Base-by-base conservation (phyloP, 2,888 invertebrate genomes). In the Neocrepidodera transversa region DNA sequence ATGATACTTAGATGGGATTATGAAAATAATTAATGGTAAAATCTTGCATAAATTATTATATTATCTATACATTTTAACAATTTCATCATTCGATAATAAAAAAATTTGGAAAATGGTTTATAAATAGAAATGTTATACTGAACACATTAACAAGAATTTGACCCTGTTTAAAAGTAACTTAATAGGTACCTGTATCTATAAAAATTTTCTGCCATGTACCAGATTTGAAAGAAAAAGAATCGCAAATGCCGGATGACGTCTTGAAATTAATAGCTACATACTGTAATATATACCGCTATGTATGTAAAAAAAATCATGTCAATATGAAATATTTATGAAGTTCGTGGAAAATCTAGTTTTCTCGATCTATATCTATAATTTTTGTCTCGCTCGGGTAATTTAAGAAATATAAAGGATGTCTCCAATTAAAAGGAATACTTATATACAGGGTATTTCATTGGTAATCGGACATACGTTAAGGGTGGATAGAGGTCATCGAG, bases 271-370 rank as follows among this genome's bases (percentile, higher is more conserved):
- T 40, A 40, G 40, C 17, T 16, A n/a, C 13, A 40, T 16, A 16
- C 40, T 14, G 7, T 8, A 18, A 40, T 16, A 11, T 40, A n/a
- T 18, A 40, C 40, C 40, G 40, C 40, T 40, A 40, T 18, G 16
- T 36, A 10, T 10, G 18, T 16, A 17, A 16, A 16, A 16, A 18
- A 16, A 11, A 16, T 40, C 2, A 40, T 40, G 17, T n/a, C 1
- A 17, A 8, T 40, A 40, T 40, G 40, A 40, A 40, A 40, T 40
- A 40, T 40, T 40, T 40, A 40, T 40, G 40, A 40, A 40, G 16
- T 40, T 17, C 40, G 40, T 18, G 40, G 40, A 40, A 40, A 40
- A 40, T 40, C 40, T 16, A 40, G 40, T 40, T 40, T 40, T 40
- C 40, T 40, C 13, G 5, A 40, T 40, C 18, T 40, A 40, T 8